Conservation (phyloP, 2,797 vertebrate species). For the Smutsia gigantea region DNA sequence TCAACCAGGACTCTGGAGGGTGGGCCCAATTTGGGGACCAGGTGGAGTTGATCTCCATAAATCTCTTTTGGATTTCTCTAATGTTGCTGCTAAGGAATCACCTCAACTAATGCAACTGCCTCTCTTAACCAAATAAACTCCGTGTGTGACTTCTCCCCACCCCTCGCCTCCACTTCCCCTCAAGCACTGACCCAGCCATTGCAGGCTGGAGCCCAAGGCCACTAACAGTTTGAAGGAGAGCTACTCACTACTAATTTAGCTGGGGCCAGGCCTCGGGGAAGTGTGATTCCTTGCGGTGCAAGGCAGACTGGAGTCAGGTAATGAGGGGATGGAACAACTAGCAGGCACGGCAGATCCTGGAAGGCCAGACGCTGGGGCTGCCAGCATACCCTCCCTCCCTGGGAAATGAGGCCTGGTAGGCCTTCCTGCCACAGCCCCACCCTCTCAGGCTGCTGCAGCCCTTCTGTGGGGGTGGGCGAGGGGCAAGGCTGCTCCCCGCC, state of each 20-base stretch:
- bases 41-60: background rate
- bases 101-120: constrained; percentile 73
- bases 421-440: background rate
- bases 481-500: background rate
- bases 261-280: background rate
- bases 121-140: constrained; percentile 79
- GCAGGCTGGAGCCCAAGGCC: constrained; percentile 69
- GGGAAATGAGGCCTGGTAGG: background rate
- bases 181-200: constrained; percentile 63
- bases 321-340: background rate
- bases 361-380: background rate
- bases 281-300: background rate
- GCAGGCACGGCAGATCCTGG: background rate
- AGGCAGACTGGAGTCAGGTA: background rate
- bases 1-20: background rate
- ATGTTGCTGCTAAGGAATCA: constrained; percentile 68
- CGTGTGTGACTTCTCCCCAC: constrained; percentile 58
- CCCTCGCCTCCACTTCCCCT: constrained; percentile 56
- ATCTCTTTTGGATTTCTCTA: constrained; percentile 54
- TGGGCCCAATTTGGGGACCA: background rate
- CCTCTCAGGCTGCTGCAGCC: background rate
- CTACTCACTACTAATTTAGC: constrained; percentile 70
- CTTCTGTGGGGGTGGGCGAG: background rate
- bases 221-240: constrained; percentile 76
- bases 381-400: no score